A percentile compares a stretch with the other conserved stretches of the same genome.
phyloP scores from a whole-genome alignment of 2,797 vertebrate genomes.

The Phalanger gymnotis region DNA sequence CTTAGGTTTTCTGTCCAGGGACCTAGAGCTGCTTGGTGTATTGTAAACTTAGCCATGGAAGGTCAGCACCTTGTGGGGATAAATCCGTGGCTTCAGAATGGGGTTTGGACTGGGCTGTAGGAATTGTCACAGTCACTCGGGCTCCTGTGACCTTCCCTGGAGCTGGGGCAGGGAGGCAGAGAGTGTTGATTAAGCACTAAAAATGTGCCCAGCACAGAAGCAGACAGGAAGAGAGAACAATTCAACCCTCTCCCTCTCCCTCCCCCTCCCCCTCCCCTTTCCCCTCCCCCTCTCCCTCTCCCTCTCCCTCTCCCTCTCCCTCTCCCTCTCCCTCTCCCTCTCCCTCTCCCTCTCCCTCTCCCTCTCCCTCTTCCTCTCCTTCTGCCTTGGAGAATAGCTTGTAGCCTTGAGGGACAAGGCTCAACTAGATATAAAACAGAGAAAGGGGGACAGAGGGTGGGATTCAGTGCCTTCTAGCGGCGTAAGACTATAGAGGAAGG shows the following conservation, averaged over 20 bases:
- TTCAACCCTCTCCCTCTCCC: too few species aligned
- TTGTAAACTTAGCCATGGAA: conserved; percentile 56
- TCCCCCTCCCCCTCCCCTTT: too few species aligned
- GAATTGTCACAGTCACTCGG: too few species aligned
- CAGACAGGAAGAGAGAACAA: background rate
- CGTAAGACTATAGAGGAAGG: background rate
- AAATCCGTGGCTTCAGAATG: background rate
- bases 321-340: too few species aligned
- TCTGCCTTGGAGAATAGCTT: background rate
- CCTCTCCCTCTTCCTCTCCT: too few species aligned
- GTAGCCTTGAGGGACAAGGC: background rate
- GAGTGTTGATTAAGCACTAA: background rate
- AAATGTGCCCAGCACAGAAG: background rate
- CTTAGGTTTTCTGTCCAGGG: background rate
- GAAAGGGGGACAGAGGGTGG: background rate
- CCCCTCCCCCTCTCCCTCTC: too few species aligned
- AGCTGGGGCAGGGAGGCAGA: background rate
- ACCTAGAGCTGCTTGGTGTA: background rate
- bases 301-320: too few species aligned
- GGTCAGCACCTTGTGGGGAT: background rate
- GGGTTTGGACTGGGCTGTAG: too few species aligned
- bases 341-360: too few species aligned
- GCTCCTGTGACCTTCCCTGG: background rate
- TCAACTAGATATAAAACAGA: background rate
- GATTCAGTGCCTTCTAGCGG: background rate